Evolutionary conservation across 2,113 vertebrate species (phyloP).

Genomic region (Zosterops borbonicus): DNA sequence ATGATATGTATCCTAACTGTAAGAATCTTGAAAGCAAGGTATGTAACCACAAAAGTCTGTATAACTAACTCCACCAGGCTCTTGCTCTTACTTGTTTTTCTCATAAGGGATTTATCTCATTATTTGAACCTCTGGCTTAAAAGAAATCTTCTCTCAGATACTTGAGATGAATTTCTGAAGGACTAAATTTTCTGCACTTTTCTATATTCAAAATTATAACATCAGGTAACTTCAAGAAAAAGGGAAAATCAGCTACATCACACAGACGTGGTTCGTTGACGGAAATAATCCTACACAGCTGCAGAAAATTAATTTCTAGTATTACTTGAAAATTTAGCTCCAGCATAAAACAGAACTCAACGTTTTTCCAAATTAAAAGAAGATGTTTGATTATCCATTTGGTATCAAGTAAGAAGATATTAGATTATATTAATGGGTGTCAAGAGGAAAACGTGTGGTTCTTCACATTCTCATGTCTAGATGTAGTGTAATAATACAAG

Average conservation of each 20-base stretch:
- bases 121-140: neutral
- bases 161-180: neutral
- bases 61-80: neutral
- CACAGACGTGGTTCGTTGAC: neutral
- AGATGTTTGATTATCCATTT: neutral
- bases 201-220: neutral
- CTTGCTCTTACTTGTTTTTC: neutral
- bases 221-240: neutral
- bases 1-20: neutral
- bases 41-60: neutral
- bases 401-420: neutral
- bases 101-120: neutral
- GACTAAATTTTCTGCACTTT: neutral
- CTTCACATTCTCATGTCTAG: neutral
- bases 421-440: neutral
- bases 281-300: neutral
- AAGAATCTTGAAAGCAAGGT: constrained; percentile 7
- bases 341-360: neutral
- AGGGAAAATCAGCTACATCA: neutral
- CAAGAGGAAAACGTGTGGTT: neutral
- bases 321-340: neutral
- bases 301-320: neutral
- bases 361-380: neutral
- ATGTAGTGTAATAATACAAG: neutral
- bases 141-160: neutral